phyloP scores from a whole-genome alignment of 1,140 invertebrate species.

The Gonioctena quinquepunctata region DNA sequence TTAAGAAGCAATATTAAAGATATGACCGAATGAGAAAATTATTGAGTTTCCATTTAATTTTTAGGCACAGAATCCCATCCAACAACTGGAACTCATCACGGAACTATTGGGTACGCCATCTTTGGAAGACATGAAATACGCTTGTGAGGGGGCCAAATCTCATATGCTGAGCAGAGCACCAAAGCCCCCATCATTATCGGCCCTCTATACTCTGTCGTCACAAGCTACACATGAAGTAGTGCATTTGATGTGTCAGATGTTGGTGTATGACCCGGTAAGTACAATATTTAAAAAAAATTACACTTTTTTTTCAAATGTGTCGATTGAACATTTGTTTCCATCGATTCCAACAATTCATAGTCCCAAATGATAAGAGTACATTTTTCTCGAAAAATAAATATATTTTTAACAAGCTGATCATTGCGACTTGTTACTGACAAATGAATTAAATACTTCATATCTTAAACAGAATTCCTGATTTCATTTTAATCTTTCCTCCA shows the following conservation, averaged over 20 bases:
- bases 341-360: neutral
- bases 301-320: neutral
- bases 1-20: too few relatives aligned
- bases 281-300: too few relatives aligned
- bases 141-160: constrained; percentile 91
- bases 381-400: too few relatives aligned
- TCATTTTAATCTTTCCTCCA: too few relatives aligned
- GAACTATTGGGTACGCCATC: constrained; percentile 96
- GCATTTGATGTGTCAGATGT: constrained; percentile 96
- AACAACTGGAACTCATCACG: constrained; percentile 92
- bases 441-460: too few relatives aligned
- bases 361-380: too few relatives aligned
- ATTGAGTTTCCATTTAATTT: constrained; percentile 2
- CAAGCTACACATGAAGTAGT: constrained; percentile 97
- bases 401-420: too few relatives aligned
- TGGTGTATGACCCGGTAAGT: constrained; percentile 96
- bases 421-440: too few relatives aligned
- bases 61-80: constrained; percentile 57
- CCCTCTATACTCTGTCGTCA: constrained; percentile 87
- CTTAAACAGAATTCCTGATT: too few relatives aligned
- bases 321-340: neutral
- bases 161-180: constrained; percentile 90
- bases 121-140: constrained; percentile 92
- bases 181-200: constrained; percentile 85
- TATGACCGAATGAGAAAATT: too few relatives aligned